These are phyloP conservation scores for Peribatodes rhomboidaria DNA, from an alignment of 2,888 invertebrate species.

Conservation along the genomic window DNA sequence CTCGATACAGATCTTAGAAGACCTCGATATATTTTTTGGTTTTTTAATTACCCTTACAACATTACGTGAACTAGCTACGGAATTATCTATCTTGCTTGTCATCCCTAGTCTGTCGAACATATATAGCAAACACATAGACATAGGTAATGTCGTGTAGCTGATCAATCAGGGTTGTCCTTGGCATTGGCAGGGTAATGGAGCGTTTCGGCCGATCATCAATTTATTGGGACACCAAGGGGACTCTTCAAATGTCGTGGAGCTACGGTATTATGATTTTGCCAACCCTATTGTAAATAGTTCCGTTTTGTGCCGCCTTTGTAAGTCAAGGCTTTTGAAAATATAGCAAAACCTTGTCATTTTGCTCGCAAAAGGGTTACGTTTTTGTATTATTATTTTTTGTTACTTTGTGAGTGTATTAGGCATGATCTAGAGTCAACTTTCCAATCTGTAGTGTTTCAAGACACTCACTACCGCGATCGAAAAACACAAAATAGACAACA, in stretches of 20 bases:
- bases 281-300: conserved; percentile 22
- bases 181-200: conserved; percentile 68
- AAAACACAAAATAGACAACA: no score
- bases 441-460: no score
- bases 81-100: neutral
- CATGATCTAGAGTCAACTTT: no score
- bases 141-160: conserved; percentile 65
- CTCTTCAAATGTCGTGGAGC: conserved; percentile 30
- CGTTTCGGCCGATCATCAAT: conserved; percentile 55
- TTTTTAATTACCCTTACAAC: neutral
- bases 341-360: conserved; percentile 2
- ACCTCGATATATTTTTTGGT: no score
- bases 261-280: conserved; percentile 27
- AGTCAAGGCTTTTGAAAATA: conserved; percentile 13
- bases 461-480: no score
- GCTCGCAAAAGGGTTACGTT: neutral
- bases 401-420: no score
- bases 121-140: conserved; percentile 44
- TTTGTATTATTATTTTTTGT: no score
- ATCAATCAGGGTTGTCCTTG: conserved; percentile 71
- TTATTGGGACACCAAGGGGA: conserved; percentile 48
- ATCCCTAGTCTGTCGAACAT: conserved; percentile 10
- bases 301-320: conserved; percentile 10
- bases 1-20: no score
- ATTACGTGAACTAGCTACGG: neutral